Evolutionary conservation across 2,797 vertebrate genomes (phyloP), one percentile per base, ranked within the genome.

Genomic region (Fistularia commersonii): DNA sequence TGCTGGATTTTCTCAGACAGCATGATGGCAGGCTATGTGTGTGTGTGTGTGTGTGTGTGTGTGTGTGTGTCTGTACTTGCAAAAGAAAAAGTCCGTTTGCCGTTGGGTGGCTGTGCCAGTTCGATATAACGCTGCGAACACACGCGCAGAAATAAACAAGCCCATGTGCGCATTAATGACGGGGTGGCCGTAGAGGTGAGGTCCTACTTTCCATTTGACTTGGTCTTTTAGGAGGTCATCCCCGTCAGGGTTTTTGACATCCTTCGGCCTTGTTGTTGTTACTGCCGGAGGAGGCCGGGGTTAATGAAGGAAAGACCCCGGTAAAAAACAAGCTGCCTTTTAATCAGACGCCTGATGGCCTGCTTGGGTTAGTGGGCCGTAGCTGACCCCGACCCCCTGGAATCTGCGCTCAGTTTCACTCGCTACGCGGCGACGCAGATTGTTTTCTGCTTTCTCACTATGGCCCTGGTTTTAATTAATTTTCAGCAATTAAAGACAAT

Each of bases 221-320:
- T 86, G 80, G 61, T 90, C 83, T 90, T 86, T 88, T 76, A 82
- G 87, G 88, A 89, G 90, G 88, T 92, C 89, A 83, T 71, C 77
- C 69, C 74, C 1, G 52, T 34, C 72, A 90, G 69, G 23, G 55
- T 35, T 77, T 23, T 83, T 79, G 80, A 84, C 78, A 81, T 85
- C 70, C 71, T 62, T 64, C 55, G 79, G 90, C 84, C 88, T 91
- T 93, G 89, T 75, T 68, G 77, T 92, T 89, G 93, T 93, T 91
- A 92, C 80, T 84, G 86, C 60, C 7, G 81, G 76, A 84, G 85
- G 81, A 88, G 84, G 74, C 66, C 54, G 50, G 79, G 77, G 84
- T 90, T 92, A 93, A 93, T 90, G 90, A 90, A 88, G 87, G 79
- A 39, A 65, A 72, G 81, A 87, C 87, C 88, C 83, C 84, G 76